These are phyloP conservation scores for Aphelenchoides fujianensis DNA, from an alignment of 1,140 invertebrate genomes.

Conservation along the genomic window DNA sequence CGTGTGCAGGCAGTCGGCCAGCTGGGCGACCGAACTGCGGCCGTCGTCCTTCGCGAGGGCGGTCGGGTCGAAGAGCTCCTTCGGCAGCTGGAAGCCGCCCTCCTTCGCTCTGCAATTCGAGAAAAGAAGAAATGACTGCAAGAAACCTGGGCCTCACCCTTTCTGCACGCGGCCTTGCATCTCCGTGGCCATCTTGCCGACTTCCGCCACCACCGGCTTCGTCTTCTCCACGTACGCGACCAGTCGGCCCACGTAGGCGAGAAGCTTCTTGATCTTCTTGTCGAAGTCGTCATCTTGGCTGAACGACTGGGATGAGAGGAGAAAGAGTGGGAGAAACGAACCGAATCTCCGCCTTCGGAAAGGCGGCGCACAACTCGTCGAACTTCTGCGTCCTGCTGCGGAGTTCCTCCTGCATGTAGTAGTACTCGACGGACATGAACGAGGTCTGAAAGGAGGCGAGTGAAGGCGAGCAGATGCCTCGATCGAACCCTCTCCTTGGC, in stretches of 20 bases:
- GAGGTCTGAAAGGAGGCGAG: too few relatives aligned
- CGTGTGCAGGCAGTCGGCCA: too few relatives aligned
- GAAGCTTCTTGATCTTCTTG: not conserved
- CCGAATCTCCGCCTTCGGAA: not conserved
- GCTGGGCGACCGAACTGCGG: not conserved
- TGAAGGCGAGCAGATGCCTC: too few relatives aligned
- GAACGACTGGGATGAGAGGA: not conserved
- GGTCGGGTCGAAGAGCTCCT: not conserved
- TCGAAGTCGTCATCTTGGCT: not conserved
- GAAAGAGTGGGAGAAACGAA: not conserved
- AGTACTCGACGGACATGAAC: too few relatives aligned
- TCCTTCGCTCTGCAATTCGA: not conserved
- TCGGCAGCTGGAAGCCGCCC: not conserved
- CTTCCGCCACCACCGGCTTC: not conserved
- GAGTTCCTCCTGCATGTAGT: not conserved
- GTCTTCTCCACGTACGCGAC: not conserved
- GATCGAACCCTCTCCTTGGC: too few relatives aligned
- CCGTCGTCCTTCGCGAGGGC: too few relatives aligned
- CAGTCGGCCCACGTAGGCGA: not conserved
- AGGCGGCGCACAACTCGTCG: not conserved
- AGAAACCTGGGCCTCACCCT: not conserved
- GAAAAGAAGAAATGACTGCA: too few relatives aligned
- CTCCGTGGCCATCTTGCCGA: not conserved
- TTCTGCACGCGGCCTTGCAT: not conserved
- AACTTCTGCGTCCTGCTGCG: not conserved